Conservation (phyloP, 2,113 vertebrate species). For the Lagenorhynchus albirostris region DNA sequence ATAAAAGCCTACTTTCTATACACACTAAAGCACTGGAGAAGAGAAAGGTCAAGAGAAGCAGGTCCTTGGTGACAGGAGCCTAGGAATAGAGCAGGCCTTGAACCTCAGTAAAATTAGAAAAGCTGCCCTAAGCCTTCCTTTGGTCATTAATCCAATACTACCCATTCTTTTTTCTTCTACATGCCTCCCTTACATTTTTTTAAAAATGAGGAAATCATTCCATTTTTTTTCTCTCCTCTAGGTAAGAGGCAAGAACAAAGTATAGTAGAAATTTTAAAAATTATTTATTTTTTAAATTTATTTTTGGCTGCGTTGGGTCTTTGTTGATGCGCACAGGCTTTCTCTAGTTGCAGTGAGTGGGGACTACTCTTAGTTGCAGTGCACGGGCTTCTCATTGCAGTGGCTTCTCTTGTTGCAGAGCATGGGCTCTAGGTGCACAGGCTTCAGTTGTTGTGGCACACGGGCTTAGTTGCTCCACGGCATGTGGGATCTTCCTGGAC, state of each 20-base stretch:
- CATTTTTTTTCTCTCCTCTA: not conserved
- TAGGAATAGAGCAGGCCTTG: not conserved
- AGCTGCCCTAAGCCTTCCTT: not conserved
- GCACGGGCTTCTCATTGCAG: too few species aligned
- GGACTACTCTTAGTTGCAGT: too few species aligned
- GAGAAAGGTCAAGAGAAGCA: not conserved
- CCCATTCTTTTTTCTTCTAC: not conserved
- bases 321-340: too few species aligned
- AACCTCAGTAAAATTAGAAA: not conserved
- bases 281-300: too few species aligned
- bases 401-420: too few species aligned
- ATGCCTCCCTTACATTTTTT: not conserved
- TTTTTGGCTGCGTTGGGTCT: too few species aligned
- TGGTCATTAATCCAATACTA: not conserved
- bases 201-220: not conserved
- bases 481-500: too few species aligned
- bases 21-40: not conserved
- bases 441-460: too few species aligned
- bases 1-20: not conserved
- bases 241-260: not conserved
- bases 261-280: not conserved
- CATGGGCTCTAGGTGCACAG: too few species aligned
- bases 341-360: too few species aligned
- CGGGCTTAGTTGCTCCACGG: accelerated
- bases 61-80: not conserved